Evolutionary conservation across 2,888 invertebrate genomes (phyloP), one percentile per base, ranked within the genome.

Genomic region (Norana najaformis): DNA sequence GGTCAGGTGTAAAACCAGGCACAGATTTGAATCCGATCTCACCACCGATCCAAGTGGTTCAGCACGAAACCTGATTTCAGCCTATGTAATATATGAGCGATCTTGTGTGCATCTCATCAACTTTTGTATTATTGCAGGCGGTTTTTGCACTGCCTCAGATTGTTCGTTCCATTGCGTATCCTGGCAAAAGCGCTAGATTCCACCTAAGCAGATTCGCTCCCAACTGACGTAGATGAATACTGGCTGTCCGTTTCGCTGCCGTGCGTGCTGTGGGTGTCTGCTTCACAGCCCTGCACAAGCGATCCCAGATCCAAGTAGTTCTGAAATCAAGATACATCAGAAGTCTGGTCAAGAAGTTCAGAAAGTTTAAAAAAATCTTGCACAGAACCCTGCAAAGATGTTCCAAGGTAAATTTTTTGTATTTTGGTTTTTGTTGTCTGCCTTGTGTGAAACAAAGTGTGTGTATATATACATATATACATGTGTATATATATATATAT

Each of bases 221-320:
- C 91, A 69, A 92, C 92, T 2, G 93, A 94, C 94, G 94, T 94
- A 38, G 94, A 94, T 30, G 94, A 94, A 93, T 94, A 94, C 89
- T 91, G 91, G 39, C 91, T 91, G 91, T 91, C 91, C 6, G 83
- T 35, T n/a, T 39, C 93, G 93, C 92, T 94, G 90, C 92, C 93
- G 37, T 93, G 92, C 36, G 93, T 93, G 38, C 93, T 93, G 89
- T 93, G 93, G 89, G 93, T 91, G 23, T 93, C 93, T 90, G 93
- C 93, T 41, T 98, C 96, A 94, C 98, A 93, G 92, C 94, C 94
- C 13, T 93, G 93, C 16, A 93, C 93, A 89, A 93, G 91, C 20
- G 93, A 93, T 90, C 93, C 93, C 83, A 98, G 96, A 95, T 98
- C 98, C 94, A 98, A 95, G 95, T 98, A 98, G 94, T 98, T 98